Conservation (phyloP, 1,140 invertebrate genomes). For the Drosophila melanica region DNA sequence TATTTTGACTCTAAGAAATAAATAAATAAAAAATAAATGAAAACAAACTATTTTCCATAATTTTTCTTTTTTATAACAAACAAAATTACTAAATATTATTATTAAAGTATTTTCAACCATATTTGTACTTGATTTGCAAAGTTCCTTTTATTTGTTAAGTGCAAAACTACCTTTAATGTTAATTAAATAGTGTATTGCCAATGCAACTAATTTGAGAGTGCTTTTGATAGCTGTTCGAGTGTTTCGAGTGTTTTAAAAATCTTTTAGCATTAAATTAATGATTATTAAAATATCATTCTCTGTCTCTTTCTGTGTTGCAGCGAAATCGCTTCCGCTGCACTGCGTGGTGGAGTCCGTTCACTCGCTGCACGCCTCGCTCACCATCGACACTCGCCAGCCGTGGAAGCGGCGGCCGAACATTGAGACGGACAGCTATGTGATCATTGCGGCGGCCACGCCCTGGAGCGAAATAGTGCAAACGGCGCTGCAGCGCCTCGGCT, state of each 20-base stretch:
- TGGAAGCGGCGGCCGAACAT: conserved; percentile 88
- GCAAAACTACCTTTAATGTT: not conserved
- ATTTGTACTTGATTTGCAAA: too few relatives aligned
- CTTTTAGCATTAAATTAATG: conserved; percentile 1
- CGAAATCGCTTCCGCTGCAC: conserved; percentile 95
- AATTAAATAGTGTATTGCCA: not conserved
- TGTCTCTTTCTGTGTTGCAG: conserved; percentile 85
- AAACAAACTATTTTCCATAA: too few relatives aligned
- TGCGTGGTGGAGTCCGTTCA: conserved; percentile 94
- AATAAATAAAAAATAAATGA: too few relatives aligned
- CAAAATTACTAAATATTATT: too few relatives aligned
- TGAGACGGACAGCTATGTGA: conserved; percentile 96
- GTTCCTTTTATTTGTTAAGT: too few relatives aligned
- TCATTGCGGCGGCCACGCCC: conserved; percentile 94
- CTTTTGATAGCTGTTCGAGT: too few relatives aligned
- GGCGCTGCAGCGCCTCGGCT: conserved; percentile 91
- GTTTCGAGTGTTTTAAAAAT: conserved; percentile 2
- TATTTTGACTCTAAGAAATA: too few relatives aligned
- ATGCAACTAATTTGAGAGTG: conserved; percentile 4
- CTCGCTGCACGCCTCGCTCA: conserved; percentile 85
- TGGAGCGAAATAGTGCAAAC: conserved; percentile 93
- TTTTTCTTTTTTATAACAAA: too few relatives aligned
- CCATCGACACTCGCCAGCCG: conserved; percentile 84
- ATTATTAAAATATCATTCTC: not conserved
- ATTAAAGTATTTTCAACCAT: too few relatives aligned